Evolutionary conservation across 2,888 invertebrate genomes (phyloP).

Genomic region (Ophion ventricosus): DNA sequence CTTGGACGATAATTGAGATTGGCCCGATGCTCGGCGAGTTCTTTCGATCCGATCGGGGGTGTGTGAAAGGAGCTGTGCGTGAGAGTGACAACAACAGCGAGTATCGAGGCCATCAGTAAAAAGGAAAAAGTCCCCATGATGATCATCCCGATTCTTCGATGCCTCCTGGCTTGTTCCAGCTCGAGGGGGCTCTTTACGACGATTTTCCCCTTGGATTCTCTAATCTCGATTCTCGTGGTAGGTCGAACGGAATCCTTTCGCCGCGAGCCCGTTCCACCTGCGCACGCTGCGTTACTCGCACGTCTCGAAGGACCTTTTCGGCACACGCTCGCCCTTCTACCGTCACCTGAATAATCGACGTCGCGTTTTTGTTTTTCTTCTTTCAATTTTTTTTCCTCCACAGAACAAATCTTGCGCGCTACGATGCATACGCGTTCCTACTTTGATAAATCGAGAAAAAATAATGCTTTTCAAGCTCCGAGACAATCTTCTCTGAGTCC

Average conservation of each 20-base stretch:
- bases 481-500: background rate
- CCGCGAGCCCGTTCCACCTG: constrained; percentile 82
- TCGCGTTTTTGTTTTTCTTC: background rate
- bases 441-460: background rate
- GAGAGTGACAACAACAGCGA: constrained; percentile 91
- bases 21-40: constrained; percentile 77
- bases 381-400: background rate
- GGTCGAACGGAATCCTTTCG: constrained; percentile 92
- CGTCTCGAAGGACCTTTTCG: constrained; percentile 73
- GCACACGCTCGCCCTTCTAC: constrained; percentile 76
- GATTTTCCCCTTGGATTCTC: constrained; percentile 83
- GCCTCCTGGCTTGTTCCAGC: constrained; percentile 87
- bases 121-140: constrained; percentile 90
- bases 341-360: constrained; percentile 73
- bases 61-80: constrained; percentile 88
- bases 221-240: constrained; percentile 69
- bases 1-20: constrained; percentile 72
- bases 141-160: constrained; percentile 89
- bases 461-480: background rate
- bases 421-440: background rate
- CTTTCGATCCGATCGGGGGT: constrained; percentile 86
- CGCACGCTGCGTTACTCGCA: constrained; percentile 64
- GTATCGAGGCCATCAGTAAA: constrained; percentile 89
- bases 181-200: constrained; percentile 79
- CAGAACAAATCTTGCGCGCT: background rate